Conservation (phyloP, 2,888 invertebrate species). For the Euclidia mi region DNA sequence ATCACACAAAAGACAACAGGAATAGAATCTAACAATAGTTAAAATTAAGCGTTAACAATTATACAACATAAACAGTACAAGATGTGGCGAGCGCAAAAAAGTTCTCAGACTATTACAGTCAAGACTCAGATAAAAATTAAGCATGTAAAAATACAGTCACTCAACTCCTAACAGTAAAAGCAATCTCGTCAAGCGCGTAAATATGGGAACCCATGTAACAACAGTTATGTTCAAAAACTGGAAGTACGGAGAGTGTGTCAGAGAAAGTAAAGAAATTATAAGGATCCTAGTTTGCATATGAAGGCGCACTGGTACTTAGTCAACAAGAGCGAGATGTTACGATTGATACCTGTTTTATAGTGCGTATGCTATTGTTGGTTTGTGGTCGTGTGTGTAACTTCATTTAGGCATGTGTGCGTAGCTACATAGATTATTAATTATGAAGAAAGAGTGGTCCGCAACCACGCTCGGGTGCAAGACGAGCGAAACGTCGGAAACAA, state of each 20-base stretch:
- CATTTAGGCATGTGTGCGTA: too few species aligned
- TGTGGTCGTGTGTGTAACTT: too few species aligned
- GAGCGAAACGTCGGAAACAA: too few species aligned
- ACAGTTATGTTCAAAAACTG: conserved; percentile 42
- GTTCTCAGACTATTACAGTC: neutral
- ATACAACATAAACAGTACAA: neutral
- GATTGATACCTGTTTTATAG: conserved; percentile 1
- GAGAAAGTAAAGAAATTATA: conserved; percentile 56
- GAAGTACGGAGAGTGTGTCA: conserved; percentile 47
- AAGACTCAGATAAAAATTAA: conserved; percentile 9
- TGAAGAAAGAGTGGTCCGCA: too few species aligned
- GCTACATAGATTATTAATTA: too few species aligned
- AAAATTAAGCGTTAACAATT: neutral
- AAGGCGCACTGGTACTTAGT: neutral
- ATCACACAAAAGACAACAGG: too few species aligned
- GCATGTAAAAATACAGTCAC: conserved; percentile 1
- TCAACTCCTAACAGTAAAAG: conserved; percentile 34
- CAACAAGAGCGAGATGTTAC: neutral
- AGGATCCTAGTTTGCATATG: conserved; percentile 53
- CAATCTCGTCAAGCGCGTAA: conserved; percentile 26
- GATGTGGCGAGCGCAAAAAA: neutral
- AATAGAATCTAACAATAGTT: too few species aligned
- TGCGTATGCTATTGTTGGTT: too few species aligned
- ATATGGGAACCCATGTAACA: conserved; percentile 33
- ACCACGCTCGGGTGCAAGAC: too few species aligned